These are phyloP conservation scores for Chiroxiphia lanceolata DNA, from an alignment of 2,797 vertebrate species.

Conservation along the genomic window DNA sequence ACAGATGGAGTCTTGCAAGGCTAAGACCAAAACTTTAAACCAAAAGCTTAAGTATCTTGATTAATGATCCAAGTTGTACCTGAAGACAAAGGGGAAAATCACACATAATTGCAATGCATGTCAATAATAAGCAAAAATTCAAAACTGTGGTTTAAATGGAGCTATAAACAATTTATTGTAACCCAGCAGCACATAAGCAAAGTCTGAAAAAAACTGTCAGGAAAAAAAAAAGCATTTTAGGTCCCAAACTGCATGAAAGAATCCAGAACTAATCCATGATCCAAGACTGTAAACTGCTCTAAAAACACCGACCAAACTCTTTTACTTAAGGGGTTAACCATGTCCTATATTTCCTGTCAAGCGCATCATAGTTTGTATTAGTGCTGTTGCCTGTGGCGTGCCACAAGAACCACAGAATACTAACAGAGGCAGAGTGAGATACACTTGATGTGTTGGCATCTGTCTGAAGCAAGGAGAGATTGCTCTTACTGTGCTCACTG, in stretches of 20 bases:
- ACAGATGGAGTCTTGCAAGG: neutral
- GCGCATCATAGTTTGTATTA: neutral
- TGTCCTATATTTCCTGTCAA: neutral
- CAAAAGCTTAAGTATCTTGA: neutral
- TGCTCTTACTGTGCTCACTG: accelerated
- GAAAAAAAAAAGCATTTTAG: neutral
- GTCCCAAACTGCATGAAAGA: neutral
- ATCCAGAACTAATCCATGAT: neutral
- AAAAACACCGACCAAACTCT: neutral
- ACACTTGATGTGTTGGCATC: neutral
- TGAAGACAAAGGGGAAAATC: neutral
- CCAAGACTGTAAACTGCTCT: neutral
- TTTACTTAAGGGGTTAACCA: neutral
- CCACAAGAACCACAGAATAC: neutral
- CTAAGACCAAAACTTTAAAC: neutral
- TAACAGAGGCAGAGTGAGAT: neutral
- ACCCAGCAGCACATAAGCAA: neutral
- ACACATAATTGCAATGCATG: neutral
- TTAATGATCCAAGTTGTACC: neutral
- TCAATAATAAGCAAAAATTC: neutral
- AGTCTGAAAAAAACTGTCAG: neutral
- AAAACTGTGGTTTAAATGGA: neutral
- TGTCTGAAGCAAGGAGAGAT: neutral
- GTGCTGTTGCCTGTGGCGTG: neutral
- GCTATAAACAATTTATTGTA: neutral